These are phyloP conservation scores for Tiphia femorata DNA, from an alignment of 2,888 invertebrate species.

Conservation along the genomic window DNA sequence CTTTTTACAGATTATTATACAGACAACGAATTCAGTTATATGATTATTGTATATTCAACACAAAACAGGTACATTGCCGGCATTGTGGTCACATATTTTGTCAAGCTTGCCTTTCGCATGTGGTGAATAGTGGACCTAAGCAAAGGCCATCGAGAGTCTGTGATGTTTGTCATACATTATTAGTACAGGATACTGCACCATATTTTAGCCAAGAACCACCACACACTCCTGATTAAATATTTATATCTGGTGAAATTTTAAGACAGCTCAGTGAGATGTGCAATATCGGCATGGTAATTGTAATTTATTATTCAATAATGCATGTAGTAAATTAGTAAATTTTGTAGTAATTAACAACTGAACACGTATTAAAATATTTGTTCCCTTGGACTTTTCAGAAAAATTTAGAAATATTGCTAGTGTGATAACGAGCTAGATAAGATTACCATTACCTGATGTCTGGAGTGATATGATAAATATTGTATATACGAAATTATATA, in stretches of 20 bases:
- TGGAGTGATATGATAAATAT: conserved; percentile 51
- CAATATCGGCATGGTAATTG: conserved; percentile 51
- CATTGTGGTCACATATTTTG: conserved; percentile 99
- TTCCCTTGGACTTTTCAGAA: conserved; percentile 24
- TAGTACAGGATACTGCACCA: conserved; percentile 90
- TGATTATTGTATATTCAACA: neutral
- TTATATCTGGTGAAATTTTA: conserved; percentile 23
- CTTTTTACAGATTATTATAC: neutral
- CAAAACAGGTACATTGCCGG: conserved; percentile 82
- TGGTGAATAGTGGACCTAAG: conserved; percentile 89
- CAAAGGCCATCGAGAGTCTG: conserved; percentile 91
- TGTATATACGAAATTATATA: conserved; percentile 62
- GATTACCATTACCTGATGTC: conserved; percentile 49
- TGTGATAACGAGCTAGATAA: conserved; percentile 35
- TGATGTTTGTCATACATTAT: conserved; percentile 96
- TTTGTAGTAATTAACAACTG: neutral
- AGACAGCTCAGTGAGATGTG: conserved; percentile 47
- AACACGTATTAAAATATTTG: too few species aligned
- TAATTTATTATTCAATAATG: too few species aligned
- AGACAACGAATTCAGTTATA: too few species aligned
- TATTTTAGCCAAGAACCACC: conserved; percentile 91
- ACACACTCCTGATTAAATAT: conserved; percentile 69
- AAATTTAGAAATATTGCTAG: conserved; percentile 30
- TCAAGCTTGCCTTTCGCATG: conserved; percentile 83
- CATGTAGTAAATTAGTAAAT: neutral